Conservation (phyloP, 2,797 vertebrate genomes). For the Xerus rutilus region DNA sequence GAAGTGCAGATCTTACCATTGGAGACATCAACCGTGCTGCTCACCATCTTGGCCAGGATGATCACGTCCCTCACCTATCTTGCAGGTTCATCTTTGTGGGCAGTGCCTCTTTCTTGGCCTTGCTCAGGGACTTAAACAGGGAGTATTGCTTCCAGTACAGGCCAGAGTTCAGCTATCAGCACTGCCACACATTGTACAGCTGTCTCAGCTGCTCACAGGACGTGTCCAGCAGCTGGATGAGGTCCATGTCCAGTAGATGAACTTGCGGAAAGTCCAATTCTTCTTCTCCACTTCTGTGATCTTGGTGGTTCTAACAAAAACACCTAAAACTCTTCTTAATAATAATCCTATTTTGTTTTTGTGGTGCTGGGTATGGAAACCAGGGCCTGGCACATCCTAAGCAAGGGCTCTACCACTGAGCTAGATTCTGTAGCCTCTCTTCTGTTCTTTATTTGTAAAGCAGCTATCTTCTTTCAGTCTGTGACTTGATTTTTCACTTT, state of each 20-base stretch:
- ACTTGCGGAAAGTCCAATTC: slow-evolving; percentile 97
- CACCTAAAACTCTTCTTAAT: not conserved
- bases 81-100: slow-evolving; percentile 97
- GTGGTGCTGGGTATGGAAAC: not conserved
- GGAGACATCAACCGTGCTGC: slow-evolving; percentile 98
- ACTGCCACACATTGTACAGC: slow-evolving; percentile 95
- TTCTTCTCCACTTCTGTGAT: slow-evolving; percentile 96
- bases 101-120: slow-evolving; percentile 97
- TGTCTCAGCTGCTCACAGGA: slow-evolving; percentile 98
- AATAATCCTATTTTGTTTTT: not conserved
- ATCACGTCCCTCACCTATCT: slow-evolving; percentile 97
- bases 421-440: not conserved
- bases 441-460: slow-evolving; percentile 32
- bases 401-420: not conserved
- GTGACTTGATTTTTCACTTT: slow-evolving; percentile 49
- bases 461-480: not conserved
- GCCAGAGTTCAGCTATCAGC: slow-evolving; percentile 94
- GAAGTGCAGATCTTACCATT: slow-evolving; percentile 98
- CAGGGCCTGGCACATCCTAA: not conserved
- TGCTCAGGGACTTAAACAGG: slow-evolving; percentile 95
- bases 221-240: slow-evolving; percentile 98
- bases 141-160: slow-evolving; percentile 97
- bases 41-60: slow-evolving; percentile 97
- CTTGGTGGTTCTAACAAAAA: not conserved
- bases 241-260: slow-evolving; percentile 97